Evolutionary conservation across 2,888 invertebrate genomes (phyloP).

Genomic region (Pterostichus madidus): DNA sequence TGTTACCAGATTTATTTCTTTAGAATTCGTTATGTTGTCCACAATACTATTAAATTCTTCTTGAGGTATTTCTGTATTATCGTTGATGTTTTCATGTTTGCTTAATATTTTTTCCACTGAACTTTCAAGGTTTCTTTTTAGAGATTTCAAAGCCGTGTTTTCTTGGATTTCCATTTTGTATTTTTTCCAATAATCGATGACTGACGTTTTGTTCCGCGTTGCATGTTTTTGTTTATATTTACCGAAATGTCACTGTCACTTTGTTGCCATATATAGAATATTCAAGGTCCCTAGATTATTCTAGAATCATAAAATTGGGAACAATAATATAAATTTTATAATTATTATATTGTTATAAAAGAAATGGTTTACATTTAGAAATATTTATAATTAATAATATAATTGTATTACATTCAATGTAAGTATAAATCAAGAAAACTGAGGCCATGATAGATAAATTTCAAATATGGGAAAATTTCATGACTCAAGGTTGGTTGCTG

Average conservation of each 20-base stretch:
- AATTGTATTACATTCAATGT: background rate
- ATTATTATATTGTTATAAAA: too few species aligned
- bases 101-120: conserved; percentile 59
- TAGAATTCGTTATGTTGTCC: conserved; percentile 42
- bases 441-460: background rate
- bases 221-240: conserved; percentile 63
- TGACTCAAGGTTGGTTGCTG: conserved; percentile 35
- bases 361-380: background rate
- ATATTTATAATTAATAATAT: background rate
- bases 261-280: conserved; percentile 47
- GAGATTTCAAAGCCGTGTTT: conserved; percentile 17
- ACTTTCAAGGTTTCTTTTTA: conserved; percentile 50
- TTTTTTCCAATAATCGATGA: conserved; percentile 42
- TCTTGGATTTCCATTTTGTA: conserved; percentile 59
- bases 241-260: conserved; percentile 44
- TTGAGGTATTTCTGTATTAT: conserved; percentile 26
- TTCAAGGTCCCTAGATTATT: conserved; percentile 54
- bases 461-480: conserved; percentile 31
- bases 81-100: conserved; percentile 39
- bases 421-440: background rate
- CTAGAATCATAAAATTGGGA: background rate
- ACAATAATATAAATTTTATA: too few species aligned
- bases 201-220: conserved; percentile 36
- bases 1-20: conserved; percentile 53
- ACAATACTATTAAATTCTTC: conserved; percentile 54